Percentiles rank a stretch among this genome's conserved stretches.
Conservation (phyloP, 2,797 vertebrate genomes). For the Poecilia gillii region DNA sequence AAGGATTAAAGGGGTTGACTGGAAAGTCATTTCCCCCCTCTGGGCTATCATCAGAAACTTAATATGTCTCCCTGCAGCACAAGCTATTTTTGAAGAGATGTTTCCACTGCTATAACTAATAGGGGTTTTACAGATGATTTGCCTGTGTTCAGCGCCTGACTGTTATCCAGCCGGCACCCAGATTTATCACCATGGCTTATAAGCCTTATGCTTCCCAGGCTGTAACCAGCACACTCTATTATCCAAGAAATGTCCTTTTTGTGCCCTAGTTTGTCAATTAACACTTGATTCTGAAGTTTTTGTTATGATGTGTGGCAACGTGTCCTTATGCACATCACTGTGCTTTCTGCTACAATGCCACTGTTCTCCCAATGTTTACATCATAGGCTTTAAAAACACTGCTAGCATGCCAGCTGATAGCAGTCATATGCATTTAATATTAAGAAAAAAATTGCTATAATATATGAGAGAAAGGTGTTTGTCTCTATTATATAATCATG, state of each 20-base stretch:
- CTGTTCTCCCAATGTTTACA: not conserved
- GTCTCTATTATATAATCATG: not conserved
- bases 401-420: not conserved
- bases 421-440: not conserved
- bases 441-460: not conserved
- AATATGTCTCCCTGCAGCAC: slow-evolving; percentile 6
- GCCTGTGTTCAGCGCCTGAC: not conserved
- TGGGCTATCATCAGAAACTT: slow-evolving; percentile 26
- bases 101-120: slow-evolving; percentile 20
- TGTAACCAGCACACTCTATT: slow-evolving; percentile 1
- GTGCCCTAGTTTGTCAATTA: not conserved
- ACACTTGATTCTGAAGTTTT: not conserved
- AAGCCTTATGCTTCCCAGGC: not conserved
- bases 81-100: slow-evolving; percentile 22
- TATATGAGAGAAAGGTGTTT: not conserved
- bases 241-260: slow-evolving; percentile 8
- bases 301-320: not conserved
- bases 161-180: slow-evolving; percentile 11
- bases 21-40: slow-evolving; percentile 32
- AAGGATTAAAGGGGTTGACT: slow-evolving; percentile 31
- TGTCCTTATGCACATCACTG: not conserved
- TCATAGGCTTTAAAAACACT: not conserved
- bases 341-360: not conserved
- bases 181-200: slow-evolving; percentile 6
- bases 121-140: slow-evolving; percentile 18